Evolutionary conservation across 1,140 invertebrate genomes (phyloP).

Genomic region (Scaptomyza hsui): DNA sequence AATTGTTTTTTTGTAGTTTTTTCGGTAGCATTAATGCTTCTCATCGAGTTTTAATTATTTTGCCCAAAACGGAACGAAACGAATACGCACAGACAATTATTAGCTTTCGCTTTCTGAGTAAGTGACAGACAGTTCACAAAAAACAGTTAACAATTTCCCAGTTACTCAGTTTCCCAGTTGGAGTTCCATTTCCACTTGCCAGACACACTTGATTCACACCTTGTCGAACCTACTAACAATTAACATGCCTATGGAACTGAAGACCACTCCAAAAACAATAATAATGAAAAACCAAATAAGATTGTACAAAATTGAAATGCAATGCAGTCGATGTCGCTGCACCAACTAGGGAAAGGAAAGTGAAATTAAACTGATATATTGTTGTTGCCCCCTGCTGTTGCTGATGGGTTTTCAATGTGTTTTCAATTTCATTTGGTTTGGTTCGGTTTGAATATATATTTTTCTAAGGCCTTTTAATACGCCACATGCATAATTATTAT

Average conservation of each 20-base stretch:
- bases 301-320: conserved; percentile 47
- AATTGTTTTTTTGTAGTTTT: conserved; percentile 5
- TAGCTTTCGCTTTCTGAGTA: conserved; percentile 33
- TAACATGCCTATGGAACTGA: conserved; percentile 60
- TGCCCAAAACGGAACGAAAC: conserved; percentile 12
- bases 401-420: conserved; percentile 59
- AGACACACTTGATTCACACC: conserved; percentile 39
- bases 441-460: conserved; percentile 48
- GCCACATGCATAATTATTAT: conserved; percentile 75
- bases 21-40: conserved; percentile 32
- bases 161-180: conserved; percentile 17
- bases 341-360: conserved; percentile 73
- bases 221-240: conserved; percentile 51
- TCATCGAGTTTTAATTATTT: conserved; percentile 50
- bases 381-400: neutral
- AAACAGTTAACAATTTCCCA: conserved; percentile 41
- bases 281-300: conserved; percentile 35
- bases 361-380: conserved; percentile 55
- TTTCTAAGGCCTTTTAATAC: conserved; percentile 75
- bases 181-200: conserved; percentile 33
- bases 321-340: conserved; percentile 33
- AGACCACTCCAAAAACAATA: conserved; percentile 48
- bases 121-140: conserved; percentile 4
- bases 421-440: conserved; percentile 68
- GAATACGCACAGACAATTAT: conserved; percentile 15